phyloP scores from a whole-genome alignment of 1,140 invertebrate species.

The Acyrthosiphon pisum region DNA sequence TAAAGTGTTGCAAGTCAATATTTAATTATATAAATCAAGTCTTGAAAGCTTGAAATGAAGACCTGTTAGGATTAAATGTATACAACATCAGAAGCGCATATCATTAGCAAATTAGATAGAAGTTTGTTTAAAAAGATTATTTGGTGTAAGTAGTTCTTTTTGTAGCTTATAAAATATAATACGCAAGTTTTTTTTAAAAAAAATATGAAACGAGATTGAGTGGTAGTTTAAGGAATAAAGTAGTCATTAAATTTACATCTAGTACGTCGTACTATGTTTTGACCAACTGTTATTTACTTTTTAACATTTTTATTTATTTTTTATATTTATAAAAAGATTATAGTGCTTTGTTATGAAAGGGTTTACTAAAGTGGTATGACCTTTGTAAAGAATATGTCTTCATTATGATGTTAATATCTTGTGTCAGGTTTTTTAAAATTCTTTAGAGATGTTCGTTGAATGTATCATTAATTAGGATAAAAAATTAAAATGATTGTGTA shows the following conservation, averaged over 20 bases:
- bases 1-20: neutral
- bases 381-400: neutral
- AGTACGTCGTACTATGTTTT: neutral
- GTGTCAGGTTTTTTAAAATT: neutral
- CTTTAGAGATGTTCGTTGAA: neutral
- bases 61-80: neutral
- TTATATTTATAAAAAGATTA: neutral
- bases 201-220: neutral
- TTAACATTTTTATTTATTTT: neutral
- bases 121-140: neutral
- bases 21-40: too few relatives aligned
- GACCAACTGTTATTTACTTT: slow-evolving; percentile 1
- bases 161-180: neutral
- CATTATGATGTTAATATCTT: neutral
- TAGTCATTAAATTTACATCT: neutral
- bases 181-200: neutral
- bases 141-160: neutral
- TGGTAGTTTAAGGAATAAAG: neutral
- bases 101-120: neutral
- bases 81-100: neutral
- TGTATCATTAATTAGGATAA: neutral
- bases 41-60: too few relatives aligned
- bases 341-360: neutral
- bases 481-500: neutral
- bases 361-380: neutral